A percentile compares a stretch with the other conserved stretches of the same genome.
Evolutionary conservation across 2,888 invertebrate genomes (phyloP).

Genomic region (Phanerotoma sp.): DNA sequence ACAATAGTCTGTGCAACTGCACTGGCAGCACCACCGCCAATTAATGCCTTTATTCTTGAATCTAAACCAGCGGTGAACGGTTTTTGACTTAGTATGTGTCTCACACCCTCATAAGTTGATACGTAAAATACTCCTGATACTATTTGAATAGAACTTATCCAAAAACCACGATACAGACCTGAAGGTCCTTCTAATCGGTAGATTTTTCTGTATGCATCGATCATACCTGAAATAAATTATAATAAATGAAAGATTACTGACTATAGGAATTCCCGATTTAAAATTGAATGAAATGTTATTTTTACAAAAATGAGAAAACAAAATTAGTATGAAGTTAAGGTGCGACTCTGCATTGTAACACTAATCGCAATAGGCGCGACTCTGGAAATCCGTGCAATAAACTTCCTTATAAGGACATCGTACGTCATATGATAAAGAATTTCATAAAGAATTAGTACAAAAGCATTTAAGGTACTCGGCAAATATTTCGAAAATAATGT

Average conservation of each 20-base stretch:
- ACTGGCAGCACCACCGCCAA: slow-evolving; percentile 90
- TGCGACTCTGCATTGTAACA: too few relatives aligned
- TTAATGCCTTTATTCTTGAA: slow-evolving; percentile 72
- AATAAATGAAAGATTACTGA: too few relatives aligned
- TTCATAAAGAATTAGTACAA: too few relatives aligned
- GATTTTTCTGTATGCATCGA: slow-evolving; percentile 89
- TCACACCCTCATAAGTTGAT: slow-evolving; percentile 88
- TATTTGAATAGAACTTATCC: slow-evolving; percentile 89
- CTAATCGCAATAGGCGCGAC: too few relatives aligned
- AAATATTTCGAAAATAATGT: too few relatives aligned
- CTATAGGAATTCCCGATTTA: not conserved
- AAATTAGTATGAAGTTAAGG: too few relatives aligned
- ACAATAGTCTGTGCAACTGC: slow-evolving; percentile 92
- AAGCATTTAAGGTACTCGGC: too few relatives aligned
- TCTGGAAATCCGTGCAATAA: too few relatives aligned
- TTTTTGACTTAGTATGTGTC: slow-evolving; percentile 74
- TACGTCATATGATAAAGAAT: too few relatives aligned
- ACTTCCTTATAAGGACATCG: too few relatives aligned
- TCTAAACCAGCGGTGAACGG: slow-evolving; percentile 59
- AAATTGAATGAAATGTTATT: too few relatives aligned
- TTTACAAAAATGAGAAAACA: too few relatives aligned
- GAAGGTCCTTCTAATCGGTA: slow-evolving; percentile 78
- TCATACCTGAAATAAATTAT: slow-evolving; percentile 62
- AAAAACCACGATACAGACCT: slow-evolving; percentile 92
- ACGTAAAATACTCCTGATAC: slow-evolving; percentile 89